Evolutionary conservation across 2,797 vertebrate genomes (phyloP), one percentile per base, ranked within the genome.

Genomic region (Pangasius sanitwongsei): DNA sequence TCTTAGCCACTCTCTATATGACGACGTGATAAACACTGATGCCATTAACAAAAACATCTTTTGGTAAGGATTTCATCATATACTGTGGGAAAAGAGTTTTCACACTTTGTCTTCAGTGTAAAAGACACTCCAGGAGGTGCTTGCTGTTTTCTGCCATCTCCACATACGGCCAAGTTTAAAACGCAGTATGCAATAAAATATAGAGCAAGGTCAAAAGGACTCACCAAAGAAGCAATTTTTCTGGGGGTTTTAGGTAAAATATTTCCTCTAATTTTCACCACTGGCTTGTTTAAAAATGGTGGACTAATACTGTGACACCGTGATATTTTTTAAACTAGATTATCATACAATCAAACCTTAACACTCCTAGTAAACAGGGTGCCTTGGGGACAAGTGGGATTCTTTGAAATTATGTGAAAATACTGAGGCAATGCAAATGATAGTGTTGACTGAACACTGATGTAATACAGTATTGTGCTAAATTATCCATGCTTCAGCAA

Each of bases 401-500:
- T 70, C 37, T 20, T 61, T 86, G 31, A 86, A 89, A 89, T 87
- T 50, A 85, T 89, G 69, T 85, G 59, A 25, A 84, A 57, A 90
- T 65, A 81, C 53, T 34, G 69, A 90, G 61, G 44, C 63, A 59
- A 63, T 87, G 88, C 88, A 84, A 86, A 90, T 84, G 82, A 85
- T 81, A 67, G 85, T 92, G 86, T 88, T 89, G 90, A 90, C 86
- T 86, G 87, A 90, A 82, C 63, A 75, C 86, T 84, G 83, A 89
- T 88, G 85, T 87, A 86, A 75, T 87, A 69, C 88, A 89, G 63
- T 83, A 83, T 37, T 86, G 87, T 44, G 86, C 61, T 86, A 90
- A 90, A 90, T 90, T 89, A 88, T 90, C 80, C 81, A 90, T 87
- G 80, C 87, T 86, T 87, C 74, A 87, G 80, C 88, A 88, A 88